Percentiles rank a stretch among this genome's conserved stretches.
These are phyloP conservation scores for Drosophila tsacasi DNA, from an alignment of 1,140 invertebrate genomes.

Conservation along the genomic window DNA sequence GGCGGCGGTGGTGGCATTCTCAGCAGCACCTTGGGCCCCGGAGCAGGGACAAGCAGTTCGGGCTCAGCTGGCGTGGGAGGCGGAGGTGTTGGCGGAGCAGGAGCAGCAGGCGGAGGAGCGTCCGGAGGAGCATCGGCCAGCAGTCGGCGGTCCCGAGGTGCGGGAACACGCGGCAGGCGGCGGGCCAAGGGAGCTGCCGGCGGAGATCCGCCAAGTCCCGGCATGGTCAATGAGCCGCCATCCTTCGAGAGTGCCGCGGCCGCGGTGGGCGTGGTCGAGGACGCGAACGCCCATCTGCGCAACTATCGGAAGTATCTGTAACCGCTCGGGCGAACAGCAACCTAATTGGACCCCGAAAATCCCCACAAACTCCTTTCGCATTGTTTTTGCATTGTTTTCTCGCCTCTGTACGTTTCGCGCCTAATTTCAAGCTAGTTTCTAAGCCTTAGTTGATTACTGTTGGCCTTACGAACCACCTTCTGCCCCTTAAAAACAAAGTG, in stretches of 20 bases:
- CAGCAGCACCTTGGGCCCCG: conserved; percentile 25
- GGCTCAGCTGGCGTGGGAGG: conserved; percentile 7
- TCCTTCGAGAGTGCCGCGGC: conserved; percentile 84
- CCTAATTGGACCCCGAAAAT: conserved; percentile 7
- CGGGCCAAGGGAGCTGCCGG: conserved; percentile 52
- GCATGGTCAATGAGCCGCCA: conserved; percentile 75
- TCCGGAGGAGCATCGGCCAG: conserved; percentile 14
- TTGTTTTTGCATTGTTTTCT: conserved; percentile 43
- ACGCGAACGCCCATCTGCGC: conserved; percentile 75
- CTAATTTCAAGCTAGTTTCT: conserved; percentile 66
- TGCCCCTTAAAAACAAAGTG: conserved; percentile 7
- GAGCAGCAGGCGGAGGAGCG: conserved; percentile 2
- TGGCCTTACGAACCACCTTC: conserved; percentile 3
- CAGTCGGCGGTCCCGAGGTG: conserved; percentile 61
- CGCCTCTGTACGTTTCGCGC: conserved; percentile 31
- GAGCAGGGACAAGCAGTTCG: not conserved
- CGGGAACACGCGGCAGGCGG: conserved; percentile 73
- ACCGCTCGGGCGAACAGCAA: conserved; percentile 38
- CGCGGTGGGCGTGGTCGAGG: conserved; percentile 73
- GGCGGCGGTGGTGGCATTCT: conserved; percentile 19
- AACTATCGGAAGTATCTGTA: conserved; percentile 85
- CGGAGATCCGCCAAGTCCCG: conserved; percentile 71
- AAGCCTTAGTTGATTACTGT: conserved; percentile 69
- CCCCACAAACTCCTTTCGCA: not conserved
- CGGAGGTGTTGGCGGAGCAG: conserved; percentile 12